phyloP scores from a whole-genome alignment of 2,888 invertebrate genomes.

The Conistra vaccinii region DNA sequence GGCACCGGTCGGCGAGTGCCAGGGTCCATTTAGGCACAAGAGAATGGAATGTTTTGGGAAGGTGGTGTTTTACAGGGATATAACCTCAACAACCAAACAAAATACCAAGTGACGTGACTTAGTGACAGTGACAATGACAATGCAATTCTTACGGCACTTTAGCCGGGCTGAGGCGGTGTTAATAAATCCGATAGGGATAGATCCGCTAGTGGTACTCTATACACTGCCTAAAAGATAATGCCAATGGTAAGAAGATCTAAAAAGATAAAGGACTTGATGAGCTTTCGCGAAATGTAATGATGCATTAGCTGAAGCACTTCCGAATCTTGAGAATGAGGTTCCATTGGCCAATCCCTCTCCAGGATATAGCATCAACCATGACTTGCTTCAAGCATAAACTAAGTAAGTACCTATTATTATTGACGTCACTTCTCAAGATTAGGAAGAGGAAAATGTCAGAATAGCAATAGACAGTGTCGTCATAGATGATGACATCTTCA shows the following conservation, averaged over 20 bases:
- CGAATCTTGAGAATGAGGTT: neutral
- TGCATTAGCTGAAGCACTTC: neutral
- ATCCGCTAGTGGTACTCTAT: no score
- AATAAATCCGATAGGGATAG: no score
- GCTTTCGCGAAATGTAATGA: neutral
- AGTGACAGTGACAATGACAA: no score
- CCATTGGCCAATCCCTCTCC: neutral
- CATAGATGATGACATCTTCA: constrained; percentile 38
- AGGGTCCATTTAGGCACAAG: no score
- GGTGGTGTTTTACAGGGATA: no score
- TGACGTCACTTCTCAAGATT: constrained; percentile 27
- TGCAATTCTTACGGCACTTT: no score
- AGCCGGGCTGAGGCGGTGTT: no score
- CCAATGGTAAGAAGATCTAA: neutral
- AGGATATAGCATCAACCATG: neutral
- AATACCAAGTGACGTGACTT: no score
- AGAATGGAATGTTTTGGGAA: no score
- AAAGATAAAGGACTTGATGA: neutral
- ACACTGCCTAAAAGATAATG: neutral
- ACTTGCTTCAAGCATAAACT: neutral
- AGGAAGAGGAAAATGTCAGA: constrained; percentile 31
- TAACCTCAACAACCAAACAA: no score
- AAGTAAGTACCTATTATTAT: neutral
- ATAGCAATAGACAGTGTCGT: constrained; percentile 24
- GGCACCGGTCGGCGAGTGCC: no score